A percentile compares a stretch with the other conserved stretches of the same genome.
These are phyloP conservation scores for Physeter macrocephalus DNA, from an alignment of 2,113 vertebrate genomes.

Conservation along the genomic window DNA sequence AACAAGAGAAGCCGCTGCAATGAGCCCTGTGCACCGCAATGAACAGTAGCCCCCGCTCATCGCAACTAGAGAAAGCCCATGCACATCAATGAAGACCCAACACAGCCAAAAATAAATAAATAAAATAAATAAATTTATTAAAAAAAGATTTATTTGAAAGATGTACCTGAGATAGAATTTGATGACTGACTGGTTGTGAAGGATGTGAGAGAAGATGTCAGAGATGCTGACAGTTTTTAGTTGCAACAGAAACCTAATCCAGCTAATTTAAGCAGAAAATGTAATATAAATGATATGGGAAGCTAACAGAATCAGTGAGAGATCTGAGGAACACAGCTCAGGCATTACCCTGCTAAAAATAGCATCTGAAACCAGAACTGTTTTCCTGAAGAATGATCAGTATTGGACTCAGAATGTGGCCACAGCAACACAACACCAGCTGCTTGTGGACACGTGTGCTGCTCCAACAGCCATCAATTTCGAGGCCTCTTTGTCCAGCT, in stretches of 20 bases:
- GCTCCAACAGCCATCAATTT: background rate
- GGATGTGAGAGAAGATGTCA: background rate
- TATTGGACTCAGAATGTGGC: background rate
- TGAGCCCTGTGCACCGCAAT: too few species aligned
- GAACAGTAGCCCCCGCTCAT: too few species aligned
- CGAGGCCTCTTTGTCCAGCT: background rate
- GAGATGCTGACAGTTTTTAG: background rate
- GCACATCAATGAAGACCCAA: too few species aligned
- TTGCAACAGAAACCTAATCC: background rate
- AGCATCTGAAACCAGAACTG: background rate
- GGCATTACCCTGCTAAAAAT: background rate
- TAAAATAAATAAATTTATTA: too few species aligned
- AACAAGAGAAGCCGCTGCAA: too few species aligned
- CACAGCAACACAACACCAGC: background rate
- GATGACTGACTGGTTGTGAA: background rate
- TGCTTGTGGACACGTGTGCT: too few species aligned
- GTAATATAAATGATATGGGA: background rate
- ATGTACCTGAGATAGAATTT: background rate
- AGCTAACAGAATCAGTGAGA: background rate
- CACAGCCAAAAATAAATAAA: too few species aligned
- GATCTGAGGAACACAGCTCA: background rate
- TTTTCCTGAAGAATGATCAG: background rate
- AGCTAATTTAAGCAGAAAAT: background rate
- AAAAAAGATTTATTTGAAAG: background rate
- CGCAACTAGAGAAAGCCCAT: too few species aligned